A percentile compares a stretch with the other conserved stretches of the same genome.
Evolutionary conservation across 1,140 invertebrate genomes (phyloP).

Genomic region (Triops longicaudatus): DNA sequence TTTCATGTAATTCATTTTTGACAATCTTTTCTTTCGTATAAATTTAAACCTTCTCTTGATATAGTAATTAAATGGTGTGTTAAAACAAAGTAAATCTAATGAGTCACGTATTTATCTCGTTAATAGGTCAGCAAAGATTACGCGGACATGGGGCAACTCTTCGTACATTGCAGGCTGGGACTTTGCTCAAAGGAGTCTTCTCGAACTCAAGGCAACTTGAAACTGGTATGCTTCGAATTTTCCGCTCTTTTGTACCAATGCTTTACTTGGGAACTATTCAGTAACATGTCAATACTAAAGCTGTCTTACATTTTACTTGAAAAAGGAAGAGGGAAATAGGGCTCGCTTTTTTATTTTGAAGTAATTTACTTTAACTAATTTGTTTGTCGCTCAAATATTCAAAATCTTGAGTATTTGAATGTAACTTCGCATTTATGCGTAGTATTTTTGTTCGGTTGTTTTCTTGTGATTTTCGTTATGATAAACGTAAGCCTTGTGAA

Average conservation of each 20-base stretch:
- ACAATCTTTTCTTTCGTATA: neutral
- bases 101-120: neutral
- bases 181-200: conserved; percentile 33
- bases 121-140: conserved; percentile 34
- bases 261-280: no score
- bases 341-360: no score
- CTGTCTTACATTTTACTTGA: no score
- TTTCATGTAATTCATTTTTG: conserved; percentile 28
- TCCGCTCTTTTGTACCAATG: conserved; percentile 22
- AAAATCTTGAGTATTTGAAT: no score
- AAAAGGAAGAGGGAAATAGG: no score
- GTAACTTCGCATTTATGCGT: no score
- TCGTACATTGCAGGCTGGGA: conserved; percentile 36
- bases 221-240: conserved; percentile 29
- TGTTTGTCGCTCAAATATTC: no score
- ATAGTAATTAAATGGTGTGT: neutral
- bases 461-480: neutral
- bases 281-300: no score
- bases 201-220: conserved; percentile 28
- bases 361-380: no score
- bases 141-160: conserved; percentile 30
- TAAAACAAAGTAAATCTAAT: neutral
- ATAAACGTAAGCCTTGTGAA: no score
- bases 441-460: neutral
- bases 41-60: neutral